Evolutionary conservation across 1,140 invertebrate species (phyloP).

Genomic region (Tetramorium parvispinum): DNA sequence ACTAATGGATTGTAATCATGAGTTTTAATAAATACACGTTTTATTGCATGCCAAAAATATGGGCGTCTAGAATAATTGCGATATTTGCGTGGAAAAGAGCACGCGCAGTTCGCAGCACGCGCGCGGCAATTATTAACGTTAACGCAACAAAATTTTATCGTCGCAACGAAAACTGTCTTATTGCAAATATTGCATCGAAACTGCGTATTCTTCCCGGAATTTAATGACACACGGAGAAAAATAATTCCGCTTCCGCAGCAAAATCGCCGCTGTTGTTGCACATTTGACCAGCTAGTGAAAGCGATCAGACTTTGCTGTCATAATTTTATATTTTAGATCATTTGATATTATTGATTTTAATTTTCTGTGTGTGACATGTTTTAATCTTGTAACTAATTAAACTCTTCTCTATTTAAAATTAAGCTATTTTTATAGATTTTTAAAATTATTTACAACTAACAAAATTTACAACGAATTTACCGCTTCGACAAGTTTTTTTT

Average conservation of each 20-base stretch:
- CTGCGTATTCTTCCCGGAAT: not conserved
- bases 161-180: conserved; percentile 5
- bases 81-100: not conserved
- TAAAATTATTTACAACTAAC: not conserved
- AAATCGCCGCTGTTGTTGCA: not conserved
- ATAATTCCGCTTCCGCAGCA: not conserved
- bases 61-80: not conserved
- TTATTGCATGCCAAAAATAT: not conserved
- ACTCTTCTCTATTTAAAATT: not conserved
- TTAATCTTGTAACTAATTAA: not conserved
- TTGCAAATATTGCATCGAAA: not conserved
- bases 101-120: not conserved
- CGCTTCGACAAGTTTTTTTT: not conserved
- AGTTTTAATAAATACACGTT: not conserved
- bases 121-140: not conserved
- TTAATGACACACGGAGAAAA: conserved; percentile 24
- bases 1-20: not conserved
- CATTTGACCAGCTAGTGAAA: not conserved
- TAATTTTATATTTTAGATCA: not conserved
- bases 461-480: not conserved
- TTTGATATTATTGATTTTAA: not conserved
- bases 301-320: not conserved
- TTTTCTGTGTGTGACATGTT: not conserved
- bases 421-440: not conserved
- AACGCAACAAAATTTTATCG: conserved; percentile 14